Base-by-base conservation (phyloP, 2,113 vertebrate species). In the Chaetorhynchus papuensis region DNA sequence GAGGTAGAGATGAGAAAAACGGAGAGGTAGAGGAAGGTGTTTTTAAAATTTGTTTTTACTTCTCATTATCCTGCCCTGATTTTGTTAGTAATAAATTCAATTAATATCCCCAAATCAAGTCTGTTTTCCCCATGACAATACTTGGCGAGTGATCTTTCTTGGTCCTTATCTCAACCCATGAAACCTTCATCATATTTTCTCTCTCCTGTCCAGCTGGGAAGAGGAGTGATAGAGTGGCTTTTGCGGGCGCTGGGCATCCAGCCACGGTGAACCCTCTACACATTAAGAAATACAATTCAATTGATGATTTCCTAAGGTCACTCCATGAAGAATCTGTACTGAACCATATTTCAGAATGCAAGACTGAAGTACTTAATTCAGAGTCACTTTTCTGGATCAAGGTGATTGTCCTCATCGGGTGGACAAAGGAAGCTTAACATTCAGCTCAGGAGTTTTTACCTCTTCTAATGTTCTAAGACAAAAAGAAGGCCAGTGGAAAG, bases 201-300 rank as follows among this genome's bases (percentile, higher is more conserved):
- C 28, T 45, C 4, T 6, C 12, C 5, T 0, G 1, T 28, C 22
- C 47, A 69, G 15, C 10, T 45, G 10, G 6, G 23, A 69, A 69
- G 39, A 35, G 53, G 39, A 30, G 16, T 12, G 35, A 33, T 1
- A 45, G 39, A 45, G 39, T 1, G 4, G n/a, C 15, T 60, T 53
- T 23, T 7, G 39, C 28, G 18, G 18, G 23, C 15, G 6, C 33
- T 53, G 28, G 22, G 15, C 18, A 53, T 28, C 39, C 18, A 60
- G 63, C 15, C 15, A 27, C 19, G 19, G 28, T 39, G 23, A 42
- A 61, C 14, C 9, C 63, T 53, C 28, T 28, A 39, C 7, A n/a
- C 15, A 39, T 72, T 57, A 21, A 31, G 89, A 93, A 60, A 27
- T 33, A 33, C 2, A 50, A 59, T 50, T 50, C 63, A 71, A 59